These are phyloP conservation scores for Syngnathoides biaculeatus DNA, from an alignment of 2,113 vertebrate genomes.

Conservation along the genomic window DNA sequence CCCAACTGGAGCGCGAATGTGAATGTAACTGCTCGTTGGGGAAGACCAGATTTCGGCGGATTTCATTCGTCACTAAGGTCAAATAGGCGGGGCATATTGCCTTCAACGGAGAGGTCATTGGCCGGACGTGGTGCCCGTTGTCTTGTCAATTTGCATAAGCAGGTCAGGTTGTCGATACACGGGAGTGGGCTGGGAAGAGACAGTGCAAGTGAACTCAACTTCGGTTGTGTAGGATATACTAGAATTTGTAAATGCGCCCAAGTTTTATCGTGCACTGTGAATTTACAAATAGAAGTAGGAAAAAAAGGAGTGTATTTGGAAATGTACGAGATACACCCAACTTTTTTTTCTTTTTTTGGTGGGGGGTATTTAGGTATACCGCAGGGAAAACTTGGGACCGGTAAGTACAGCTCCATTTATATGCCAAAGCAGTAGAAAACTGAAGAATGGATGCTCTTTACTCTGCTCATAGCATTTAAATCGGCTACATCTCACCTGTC, in stretches of 20 bases:
- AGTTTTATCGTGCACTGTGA: slow-evolving; percentile 50
- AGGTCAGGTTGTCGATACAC: slow-evolving; percentile 74
- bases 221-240: slow-evolving; percentile 51
- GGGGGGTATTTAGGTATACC: slow-evolving; percentile 25
- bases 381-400: slow-evolving; percentile 66
- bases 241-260: slow-evolving; percentile 52
- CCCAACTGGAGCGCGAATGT: slow-evolving; percentile 71
- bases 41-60: not conserved
- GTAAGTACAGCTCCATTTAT: slow-evolving; percentile 66
- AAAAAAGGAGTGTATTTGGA: slow-evolving; percentile 5
- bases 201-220: slow-evolving; percentile 74
- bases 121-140: not conserved
- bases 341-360: not conserved
- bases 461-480: slow-evolving; percentile 19
- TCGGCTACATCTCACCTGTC: not conserved
- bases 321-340: not conserved
- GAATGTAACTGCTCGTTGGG: slow-evolving; percentile 32
- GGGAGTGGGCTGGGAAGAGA: slow-evolving; percentile 69
- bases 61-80: slow-evolving; percentile 31
- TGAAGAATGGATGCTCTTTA: slow-evolving; percentile 22
- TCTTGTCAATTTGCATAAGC: slow-evolving; percentile 64
- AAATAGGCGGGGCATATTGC: slow-evolving; percentile 5
- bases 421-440: not conserved
- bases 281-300: slow-evolving; percentile 27
- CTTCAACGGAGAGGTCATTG: slow-evolving; percentile 16